Base-by-base conservation (phyloP, 2,888 invertebrate genomes). In the Ecdyonurus torrentis region DNA sequence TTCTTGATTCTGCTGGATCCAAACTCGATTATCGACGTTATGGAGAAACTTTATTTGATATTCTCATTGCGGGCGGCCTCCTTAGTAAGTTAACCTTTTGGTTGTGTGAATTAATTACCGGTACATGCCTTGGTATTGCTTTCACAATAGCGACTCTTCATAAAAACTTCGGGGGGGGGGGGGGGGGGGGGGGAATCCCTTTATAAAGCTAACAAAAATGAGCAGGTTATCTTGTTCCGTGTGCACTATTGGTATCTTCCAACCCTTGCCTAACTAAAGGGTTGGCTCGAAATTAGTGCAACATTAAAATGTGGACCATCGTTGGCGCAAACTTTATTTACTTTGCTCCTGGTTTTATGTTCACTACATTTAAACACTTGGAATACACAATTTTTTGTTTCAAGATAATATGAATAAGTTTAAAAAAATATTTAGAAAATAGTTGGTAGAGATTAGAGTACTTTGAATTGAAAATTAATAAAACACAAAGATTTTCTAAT, bases 1-100 rank as follows among this genome's bases (percentile, higher is more conserved):
- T 84, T 81, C 82, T 97, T 81, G 95, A 96, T 81, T 81, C 84
- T 71, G 92, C 93, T 73, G 95, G 95, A 74, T 92, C 92, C 71
- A 95, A 95, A 82, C 85, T 95, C 76, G 94, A 97, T 81, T 97
- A 96, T 79, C 88, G 96, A 73, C 90, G 96, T 71, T 97, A 97
- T 87, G 95, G 95, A 75, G 97, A 97, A 81, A 89, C 91, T 76
- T 86, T 97, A 70, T 95, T 97, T 81, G 96, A 97, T 80, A 91
- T 96, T 76, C 86, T 97, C 77, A 95, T 97, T 79, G 95, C 96
- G 73, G 96, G 96, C 72, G 96, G 97, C 73, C 86, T 95, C 73
- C 79, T 96, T 76, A 90, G 91, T 90, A 74, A 79, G 80, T 76
- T 15, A 37, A 37, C 15, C 15, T 37, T 15, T 37, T 37, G 15